Evolutionary conservation across 2,797 vertebrate genomes (phyloP), one percentile per base, ranked within the genome.

Genomic region (Salmo trutta): DNA sequence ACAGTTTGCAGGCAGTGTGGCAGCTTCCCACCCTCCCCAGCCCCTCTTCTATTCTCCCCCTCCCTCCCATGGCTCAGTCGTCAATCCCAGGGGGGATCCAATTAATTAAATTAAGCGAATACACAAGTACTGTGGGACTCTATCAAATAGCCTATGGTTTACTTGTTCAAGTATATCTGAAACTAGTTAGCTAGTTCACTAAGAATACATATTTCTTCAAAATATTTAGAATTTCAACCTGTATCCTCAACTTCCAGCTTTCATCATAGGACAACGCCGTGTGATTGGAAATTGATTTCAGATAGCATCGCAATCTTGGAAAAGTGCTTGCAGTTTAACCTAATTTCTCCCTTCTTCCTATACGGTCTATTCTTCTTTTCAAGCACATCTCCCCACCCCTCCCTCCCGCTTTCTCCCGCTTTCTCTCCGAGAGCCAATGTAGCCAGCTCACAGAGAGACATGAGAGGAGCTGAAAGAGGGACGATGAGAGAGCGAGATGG

Each of bases 91-190:
- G 91, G 86, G 59, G 75, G 84, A 84, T 90, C 85, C 89, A 91
- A 87, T 92, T 92, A 90, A 93, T 87, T 92, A 89, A 93, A 92
- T 93, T 92, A 93, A 90, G 86, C 78, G 88, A 89, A 91, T 89
- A 93, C 85, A 91, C 90, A 90, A 86, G 89, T 83, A 89, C 86
- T 86, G 88, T 91, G 92, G 90, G 91, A 85, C 88, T 75, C 24
- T 27, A 66, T 66, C 10, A 66, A 14, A 21, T 59, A 59, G 56
- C 10, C 41, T 47, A 33, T 67, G 59, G 29, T 67, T 31, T 12
- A 67, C 65, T 31, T 29, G 33, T 29, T 31, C 14, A 31, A 17
- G 29, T 33, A 16, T 33, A 33, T 29, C 8, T 77, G 75, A 85
- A 75, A 16, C 65, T 67, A 59, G 69, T 79, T 81, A 82, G 82